Evolutionary conservation across 2,797 vertebrate species (phyloP), one percentile per base, ranked within the genome.

Genomic region (Champsocephalus gunnari): DNA sequence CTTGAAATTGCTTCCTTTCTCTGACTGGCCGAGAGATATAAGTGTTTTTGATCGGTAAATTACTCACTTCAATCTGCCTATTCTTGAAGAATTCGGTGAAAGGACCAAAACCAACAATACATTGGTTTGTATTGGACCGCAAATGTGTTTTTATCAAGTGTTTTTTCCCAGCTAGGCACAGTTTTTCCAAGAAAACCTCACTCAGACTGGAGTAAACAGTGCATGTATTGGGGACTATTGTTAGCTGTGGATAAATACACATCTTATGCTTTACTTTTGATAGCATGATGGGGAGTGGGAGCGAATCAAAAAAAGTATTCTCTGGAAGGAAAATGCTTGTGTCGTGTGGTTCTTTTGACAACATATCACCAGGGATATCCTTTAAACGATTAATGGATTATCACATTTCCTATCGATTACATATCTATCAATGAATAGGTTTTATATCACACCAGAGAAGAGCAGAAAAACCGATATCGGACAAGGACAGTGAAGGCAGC

Each of bases 401-500:
- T 17, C 19, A 3, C 1, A 24, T 56, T 16, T 21, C 60, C 21
- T 47, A 43, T 13, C 38, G 28, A 64, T 24, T 7, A 5, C 56
- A 12, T 38, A 34, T 57, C 13, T n/a, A 12, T 51, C 9, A 9
- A 28, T 17, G 17, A 12, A 32, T 55, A 2, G 1, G 61, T 51
- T 38, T 53, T 9, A 50, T 56, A 60, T 41, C 16, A 74, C 1
- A 9, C 4, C 53, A 19, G 13, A 80, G 16, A 53, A 1, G 47
- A 24, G 4, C 54, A 58, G 59, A 9, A 54, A 38, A 62, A 41
- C 45, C 45, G 38, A 65, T 16, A 65, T 24, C 49, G 77, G 72
- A 62, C 12, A 3, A 73, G 55, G 77, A 79, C 73, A 67, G 79
- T 61, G 79, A 80, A 75, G 58, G 72, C 76, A 76, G 64, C 82